Evolutionary conservation across 2,113 vertebrate species (phyloP).

Genomic region (Sebastes schlegelii): DNA sequence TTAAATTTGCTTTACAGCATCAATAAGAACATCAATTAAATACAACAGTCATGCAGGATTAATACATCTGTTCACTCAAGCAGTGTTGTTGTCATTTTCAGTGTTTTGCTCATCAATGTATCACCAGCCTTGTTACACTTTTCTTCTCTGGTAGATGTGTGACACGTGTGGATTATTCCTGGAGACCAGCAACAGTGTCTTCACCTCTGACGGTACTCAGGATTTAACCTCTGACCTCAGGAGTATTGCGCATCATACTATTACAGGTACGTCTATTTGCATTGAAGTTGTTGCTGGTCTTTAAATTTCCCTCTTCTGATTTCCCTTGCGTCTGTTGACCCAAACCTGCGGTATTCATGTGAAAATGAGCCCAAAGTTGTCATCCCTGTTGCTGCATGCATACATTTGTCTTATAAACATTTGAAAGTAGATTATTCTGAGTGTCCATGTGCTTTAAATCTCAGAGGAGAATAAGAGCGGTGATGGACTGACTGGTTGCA

Average conservation of each 20-base stretch:
- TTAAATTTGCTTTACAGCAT: neutral
- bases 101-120: too few species aligned
- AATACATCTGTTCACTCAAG: neutral
- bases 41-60: neutral
- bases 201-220: conserved; percentile 7
- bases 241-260: neutral
- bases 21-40: neutral
- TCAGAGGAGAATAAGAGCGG: conserved; percentile 27
- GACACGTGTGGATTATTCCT: conserved; percentile 69
- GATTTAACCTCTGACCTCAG: conserved; percentile 13
- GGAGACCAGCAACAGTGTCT: conserved; percentile 42
- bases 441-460: neutral
- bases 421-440: too few species aligned
- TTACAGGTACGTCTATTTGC: conserved; percentile 33
- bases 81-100: neutral
- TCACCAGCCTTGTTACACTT: neutral
- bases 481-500: neutral
- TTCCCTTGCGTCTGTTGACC: neutral
- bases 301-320: neutral
- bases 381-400: neutral
- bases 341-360: neutral
- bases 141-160: conserved; percentile 69
- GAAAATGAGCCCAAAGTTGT: neutral
- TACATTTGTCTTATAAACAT: too few species aligned
- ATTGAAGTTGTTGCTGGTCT: neutral